Conservation (phyloP, 2,113 vertebrate species). For the Todiramphus saurophagus region DNA sequence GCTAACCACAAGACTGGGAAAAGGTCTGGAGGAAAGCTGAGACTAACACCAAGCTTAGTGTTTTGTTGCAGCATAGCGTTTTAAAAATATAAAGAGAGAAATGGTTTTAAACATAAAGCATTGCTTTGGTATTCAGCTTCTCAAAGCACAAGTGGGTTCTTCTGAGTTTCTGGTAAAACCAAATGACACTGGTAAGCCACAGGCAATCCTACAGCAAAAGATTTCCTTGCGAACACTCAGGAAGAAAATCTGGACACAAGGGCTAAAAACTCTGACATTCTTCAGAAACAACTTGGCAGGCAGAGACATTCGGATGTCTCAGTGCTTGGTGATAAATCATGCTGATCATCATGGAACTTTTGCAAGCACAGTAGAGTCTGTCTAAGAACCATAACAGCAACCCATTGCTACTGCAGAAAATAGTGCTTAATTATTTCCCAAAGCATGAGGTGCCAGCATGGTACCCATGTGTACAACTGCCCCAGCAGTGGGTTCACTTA, state of each 20-base stretch:
- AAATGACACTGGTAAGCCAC: background rate
- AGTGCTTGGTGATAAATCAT: background rate
- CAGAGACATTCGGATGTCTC: background rate
- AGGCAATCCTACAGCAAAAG: background rate
- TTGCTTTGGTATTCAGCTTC: background rate
- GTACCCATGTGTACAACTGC: background rate
- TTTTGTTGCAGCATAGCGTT: background rate
- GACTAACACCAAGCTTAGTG: background rate
- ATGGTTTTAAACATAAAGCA: background rate
- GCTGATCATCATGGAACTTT: background rate
- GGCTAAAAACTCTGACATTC: background rate
- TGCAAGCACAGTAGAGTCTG: background rate
- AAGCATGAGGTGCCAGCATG: fast-evolving
- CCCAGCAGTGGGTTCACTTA: background rate
- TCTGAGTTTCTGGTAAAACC: background rate
- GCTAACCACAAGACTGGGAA: background rate
- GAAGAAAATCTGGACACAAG: background rate
- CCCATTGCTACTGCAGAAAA: background rate
- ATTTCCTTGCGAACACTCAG: background rate
- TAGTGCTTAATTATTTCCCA: background rate
- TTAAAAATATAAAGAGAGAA: background rate
- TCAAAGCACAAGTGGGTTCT: background rate
- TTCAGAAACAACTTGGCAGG: background rate
- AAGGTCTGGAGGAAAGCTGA: background rate
- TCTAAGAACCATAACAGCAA: background rate